These are phyloP conservation scores for Ectropis crepuscularia DNA, from an alignment of 2,888 invertebrate species.

Conservation along the genomic window DNA sequence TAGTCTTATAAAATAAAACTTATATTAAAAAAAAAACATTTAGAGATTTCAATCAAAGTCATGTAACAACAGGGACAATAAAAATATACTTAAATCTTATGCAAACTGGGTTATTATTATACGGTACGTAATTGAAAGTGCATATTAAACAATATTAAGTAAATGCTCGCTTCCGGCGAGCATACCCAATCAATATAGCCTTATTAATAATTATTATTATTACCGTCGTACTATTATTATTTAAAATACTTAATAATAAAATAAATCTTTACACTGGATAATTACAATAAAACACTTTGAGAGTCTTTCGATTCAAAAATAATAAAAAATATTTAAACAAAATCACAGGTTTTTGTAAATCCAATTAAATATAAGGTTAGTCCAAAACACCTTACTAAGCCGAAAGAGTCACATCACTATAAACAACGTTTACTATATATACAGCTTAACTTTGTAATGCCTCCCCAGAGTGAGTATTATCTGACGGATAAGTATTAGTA, in stretches of 20 bases:
- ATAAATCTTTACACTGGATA: slow-evolving; percentile 9
- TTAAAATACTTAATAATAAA: slow-evolving; percentile 3
- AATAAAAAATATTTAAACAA: background rate
- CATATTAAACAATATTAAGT: background rate
- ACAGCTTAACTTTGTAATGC: too few species aligned
- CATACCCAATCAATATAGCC: background rate
- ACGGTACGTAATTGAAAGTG: background rate
- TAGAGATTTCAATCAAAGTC: slow-evolving; percentile 2
- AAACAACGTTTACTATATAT: too few species aligned
- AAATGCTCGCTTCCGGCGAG: background rate
- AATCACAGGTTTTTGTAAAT: slow-evolving; percentile 12
- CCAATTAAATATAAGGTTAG: slow-evolving; percentile 5
- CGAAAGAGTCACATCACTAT: too few species aligned
- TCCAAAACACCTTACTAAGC: background rate
- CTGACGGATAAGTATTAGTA: too few species aligned
- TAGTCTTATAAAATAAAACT: background rate
- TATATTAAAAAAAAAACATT: background rate
- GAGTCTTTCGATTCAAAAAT: background rate
- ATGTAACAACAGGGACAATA: background rate
- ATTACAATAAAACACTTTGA: slow-evolving; percentile 1
- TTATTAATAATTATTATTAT: background rate
- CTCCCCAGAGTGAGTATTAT: too few species aligned
- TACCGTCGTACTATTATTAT: background rate
- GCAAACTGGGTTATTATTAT: background rate
- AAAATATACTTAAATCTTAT: background rate